Base-by-base conservation (phyloP, 1,140 invertebrate species). In the Penaeus indicus region DNA sequence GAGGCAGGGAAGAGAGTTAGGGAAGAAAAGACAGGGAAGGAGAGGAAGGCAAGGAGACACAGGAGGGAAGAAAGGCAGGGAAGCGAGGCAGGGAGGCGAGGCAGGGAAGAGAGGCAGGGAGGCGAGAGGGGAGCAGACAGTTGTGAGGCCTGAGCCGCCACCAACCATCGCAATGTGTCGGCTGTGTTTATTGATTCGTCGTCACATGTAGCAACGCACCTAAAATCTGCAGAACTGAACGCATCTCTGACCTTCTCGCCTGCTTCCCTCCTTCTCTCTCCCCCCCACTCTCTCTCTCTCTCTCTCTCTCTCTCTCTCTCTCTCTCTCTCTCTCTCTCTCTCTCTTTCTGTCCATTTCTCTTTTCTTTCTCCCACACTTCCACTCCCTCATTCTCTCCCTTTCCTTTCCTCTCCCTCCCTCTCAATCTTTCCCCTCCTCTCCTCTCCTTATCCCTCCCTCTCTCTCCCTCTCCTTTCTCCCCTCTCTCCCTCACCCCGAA, bases 181-280 rank as follows among this genome's bases (percentile, higher is more conserved):
- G 54, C 72, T 54, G 47, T 86, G 75, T 86, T 86, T 86, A 86
- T 86, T 86, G 85, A 86, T 86, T 86, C 77, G 85, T 86, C 77
- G 60, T 80, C 85, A 79, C 64, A 77, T 86, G 75, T 77, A 86
- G 61, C 60, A 86, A 38, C 61, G 42, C 72, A 62, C 75, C 61
- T 72, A 38, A 62, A 54, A 85, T 61, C 84, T 77, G 42, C 69
- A 85, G 38, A 38, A 60, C 78, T 60, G 22, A 47, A 60, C 78
- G 78, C 78, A 80, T 80, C 78, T 54, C 42, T 42, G 21, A n/a
- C 78, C 22, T 54, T 21, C 19, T 42, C 75, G 25, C 42, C 75
- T 42, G 25, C 75, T 18, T 42, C 75, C 75, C 27, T 18, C 78
- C 22, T 54, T 54, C 78, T 61, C 42, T 18, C 60, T 25, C 16